Evolutionary conservation across 2,797 vertebrate genomes (phyloP).

Genomic region (Acanthurus tractus): DNA sequence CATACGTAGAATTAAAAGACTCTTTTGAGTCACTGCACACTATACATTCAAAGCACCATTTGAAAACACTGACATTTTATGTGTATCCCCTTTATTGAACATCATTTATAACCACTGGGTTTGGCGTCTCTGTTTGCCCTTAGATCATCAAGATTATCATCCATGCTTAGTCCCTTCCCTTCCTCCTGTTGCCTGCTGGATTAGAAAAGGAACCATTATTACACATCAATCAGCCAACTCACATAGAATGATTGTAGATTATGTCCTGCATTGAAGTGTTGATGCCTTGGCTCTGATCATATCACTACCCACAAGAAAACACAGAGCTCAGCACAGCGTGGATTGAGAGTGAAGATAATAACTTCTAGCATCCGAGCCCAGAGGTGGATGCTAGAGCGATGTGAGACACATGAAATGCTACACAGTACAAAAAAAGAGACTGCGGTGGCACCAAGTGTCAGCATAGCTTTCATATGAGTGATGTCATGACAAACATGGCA

Average conservation of each 20-base stretch:
- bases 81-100: slow-evolving; percentile 38
- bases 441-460: slow-evolving; percentile 33
- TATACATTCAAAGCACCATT: slow-evolving; percentile 74
- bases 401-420: slow-evolving; percentile 22
- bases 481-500: slow-evolving; percentile 30
- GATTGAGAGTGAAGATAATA: slow-evolving; percentile 6
- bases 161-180: slow-evolving; percentile 60
- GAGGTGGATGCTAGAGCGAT: slow-evolving; percentile 7
- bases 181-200: slow-evolving; percentile 69
- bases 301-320: slow-evolving; percentile 38
- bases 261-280: slow-evolving; percentile 20
- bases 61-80: slow-evolving; percentile 51
- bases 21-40: slow-evolving; percentile 25
- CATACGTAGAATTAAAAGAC: slow-evolving; percentile 25
- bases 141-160: slow-evolving; percentile 33
- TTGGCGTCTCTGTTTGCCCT: slow-evolving; percentile 48
- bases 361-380: slow-evolving; percentile 6
- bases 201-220: slow-evolving; percentile 27
- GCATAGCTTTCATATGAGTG: slow-evolving; percentile 43
- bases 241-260: slow-evolving; percentile 19
- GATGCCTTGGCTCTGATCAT: slow-evolving; percentile 28
- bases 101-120: slow-evolving; percentile 28
- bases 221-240: slow-evolving; percentile 6
- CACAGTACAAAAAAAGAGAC: slow-evolving; percentile 43
- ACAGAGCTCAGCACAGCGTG: slow-evolving; percentile 41